Evolutionary conservation across 2,113 vertebrate genomes (phyloP).

Genomic region (Sinocyclocheilus rhinocerous): DNA sequence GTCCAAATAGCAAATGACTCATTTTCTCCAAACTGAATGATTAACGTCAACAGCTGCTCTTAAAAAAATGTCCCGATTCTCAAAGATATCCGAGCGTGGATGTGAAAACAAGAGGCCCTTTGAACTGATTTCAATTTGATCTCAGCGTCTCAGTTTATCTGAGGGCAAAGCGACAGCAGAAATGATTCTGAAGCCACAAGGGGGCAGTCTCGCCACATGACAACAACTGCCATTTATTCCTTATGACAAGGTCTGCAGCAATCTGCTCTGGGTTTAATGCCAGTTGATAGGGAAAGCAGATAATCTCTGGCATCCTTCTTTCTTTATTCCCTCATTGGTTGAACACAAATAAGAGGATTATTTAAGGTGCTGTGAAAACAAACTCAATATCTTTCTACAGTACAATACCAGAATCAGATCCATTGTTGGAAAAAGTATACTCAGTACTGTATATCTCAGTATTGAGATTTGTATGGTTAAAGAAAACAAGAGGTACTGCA

Average conservation of each 20-base stretch:
- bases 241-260: neutral
- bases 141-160: neutral
- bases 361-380: slow-evolving; percentile 22
- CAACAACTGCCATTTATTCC: neutral
- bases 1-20: neutral
- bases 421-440: too few relatives aligned
- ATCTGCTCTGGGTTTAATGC: slow-evolving; percentile 16
- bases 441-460: too few relatives aligned
- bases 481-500: too few relatives aligned
- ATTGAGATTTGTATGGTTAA: too few relatives aligned
- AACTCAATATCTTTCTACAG: neutral
- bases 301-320: slow-evolving; percentile 21
- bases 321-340: slow-evolving; percentile 21
- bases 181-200: neutral
- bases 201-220: neutral
- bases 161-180: neutral
- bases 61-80: neutral
- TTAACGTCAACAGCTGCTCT: neutral
- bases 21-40: neutral
- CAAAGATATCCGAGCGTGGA: neutral
- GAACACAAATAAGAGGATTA: slow-evolving; percentile 35
- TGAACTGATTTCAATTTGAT: neutral
- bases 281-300: slow-evolving; percentile 17
- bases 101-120: neutral
- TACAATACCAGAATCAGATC: neutral